Base-by-base conservation (phyloP, 2,888 invertebrate species). In the Pegoplata infirma region DNA sequence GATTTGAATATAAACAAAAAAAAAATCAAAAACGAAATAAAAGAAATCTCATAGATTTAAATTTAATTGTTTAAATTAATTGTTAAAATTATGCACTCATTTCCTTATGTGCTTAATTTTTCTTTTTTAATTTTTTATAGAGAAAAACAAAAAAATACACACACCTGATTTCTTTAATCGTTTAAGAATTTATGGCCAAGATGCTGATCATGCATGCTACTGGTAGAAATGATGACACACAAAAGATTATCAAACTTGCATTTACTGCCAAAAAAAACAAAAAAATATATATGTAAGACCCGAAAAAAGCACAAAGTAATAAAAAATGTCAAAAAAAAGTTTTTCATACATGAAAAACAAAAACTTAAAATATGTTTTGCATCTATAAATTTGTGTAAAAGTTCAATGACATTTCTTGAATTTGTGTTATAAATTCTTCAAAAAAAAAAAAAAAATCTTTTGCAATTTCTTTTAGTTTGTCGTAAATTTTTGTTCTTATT, bases 221-320 rank as follows among this genome's bases (percentile, higher is more conserved):
- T n/a, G n/a, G n/a, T n/a, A n/a, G n/a, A n/a, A n/a, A 49, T 49
- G 28, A 67, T 79, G 75, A 75, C 75, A 79, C 67, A 79, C 71
- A 71, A 79, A 75, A 67, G 69, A 61, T 16, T 56, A 68, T 59
- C 53, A 10, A 10, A 12, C 47, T 12, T 55, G 12, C 49, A 64
- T 51, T 64, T 46, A 61, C 32, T 67, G 66, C 71, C 66, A 72
- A 72, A 66, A 59, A n/a, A 14, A 66, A 25, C 28, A 32, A 5
- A 25, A 5, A 16, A 46, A 59, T 23, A 58, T 53, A 40, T n/a
- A 44, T 56, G 23, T 40, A 25, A 44, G 2, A 44, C 44, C 56
- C 46, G 64, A n/a, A n/a, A n/a, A n/a, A n/a, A n/a, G n/a, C 46
- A 76, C 36, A 66, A 71, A 71, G 71, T 71, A 72, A 63, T 63